Evolutionary conservation across 2,797 vertebrate species (phyloP).

Genomic region (Anabacerthia variegaticeps): DNA sequence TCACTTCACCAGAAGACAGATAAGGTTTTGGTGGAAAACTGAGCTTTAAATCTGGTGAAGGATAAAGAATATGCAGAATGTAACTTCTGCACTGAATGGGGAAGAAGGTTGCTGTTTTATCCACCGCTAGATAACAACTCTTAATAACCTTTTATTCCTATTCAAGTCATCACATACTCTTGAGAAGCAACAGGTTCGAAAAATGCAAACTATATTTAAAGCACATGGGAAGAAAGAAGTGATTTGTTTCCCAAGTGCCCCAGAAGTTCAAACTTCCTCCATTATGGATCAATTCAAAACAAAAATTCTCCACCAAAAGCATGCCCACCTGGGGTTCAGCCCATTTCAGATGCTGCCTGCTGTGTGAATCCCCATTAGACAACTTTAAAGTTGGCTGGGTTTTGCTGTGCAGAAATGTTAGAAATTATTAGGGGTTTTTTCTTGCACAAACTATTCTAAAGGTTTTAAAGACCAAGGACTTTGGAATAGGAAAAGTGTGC

Average conservation of each 20-base stretch:
- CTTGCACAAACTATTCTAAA: not conserved
- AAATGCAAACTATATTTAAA: not conserved
- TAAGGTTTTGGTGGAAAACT: not conserved
- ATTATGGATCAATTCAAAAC: not conserved
- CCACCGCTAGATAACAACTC: not conserved
- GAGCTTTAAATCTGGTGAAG: not conserved
- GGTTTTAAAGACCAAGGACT: not conserved
- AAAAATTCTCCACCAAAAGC: not conserved
- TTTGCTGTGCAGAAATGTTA: not conserved
- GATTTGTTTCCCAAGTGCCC: not conserved
- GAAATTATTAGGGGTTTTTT: rapidly evolving
- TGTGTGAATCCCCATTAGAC: not conserved
- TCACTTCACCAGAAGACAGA: not conserved
- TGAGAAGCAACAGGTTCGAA: not conserved
- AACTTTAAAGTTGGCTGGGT: not conserved
- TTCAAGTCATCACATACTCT: not conserved
- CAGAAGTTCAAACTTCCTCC: not conserved
- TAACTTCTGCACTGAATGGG: not conserved
- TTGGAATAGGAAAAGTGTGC: not conserved
- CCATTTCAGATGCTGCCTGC: not conserved
- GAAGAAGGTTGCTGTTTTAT: not conserved
- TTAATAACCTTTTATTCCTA: not conserved
- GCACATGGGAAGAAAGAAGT: not conserved
- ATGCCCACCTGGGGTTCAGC: not conserved
- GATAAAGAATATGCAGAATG: not conserved